phyloP scores from a whole-genome alignment of 2,797 vertebrate genomes.

The Silurus lanzhouensis region DNA sequence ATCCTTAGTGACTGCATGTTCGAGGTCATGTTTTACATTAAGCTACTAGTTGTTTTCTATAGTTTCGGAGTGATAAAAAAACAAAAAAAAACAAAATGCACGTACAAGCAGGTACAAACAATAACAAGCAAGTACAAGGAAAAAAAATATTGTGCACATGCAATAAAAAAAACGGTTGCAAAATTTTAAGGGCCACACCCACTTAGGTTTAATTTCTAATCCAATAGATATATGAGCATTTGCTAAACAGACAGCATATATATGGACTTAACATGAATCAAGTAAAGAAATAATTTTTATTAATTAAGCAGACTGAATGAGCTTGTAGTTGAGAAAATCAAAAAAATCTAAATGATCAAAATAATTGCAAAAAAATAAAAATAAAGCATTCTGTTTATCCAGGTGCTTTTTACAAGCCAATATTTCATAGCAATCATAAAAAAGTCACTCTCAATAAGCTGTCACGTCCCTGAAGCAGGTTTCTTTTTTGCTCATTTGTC shows the following conservation, averaged over 20 bases:
- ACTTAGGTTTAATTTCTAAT: neutral
- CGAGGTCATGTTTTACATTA: neutral
- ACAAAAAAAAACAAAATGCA: neutral
- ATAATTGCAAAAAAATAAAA: neutral
- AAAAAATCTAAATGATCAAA: neutral
- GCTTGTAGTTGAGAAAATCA: neutral
- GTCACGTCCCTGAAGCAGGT: conserved; percentile 8
- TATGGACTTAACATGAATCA: neutral
- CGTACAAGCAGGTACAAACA: neutral
- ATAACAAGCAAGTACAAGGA: neutral
- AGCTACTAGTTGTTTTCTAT: neutral
- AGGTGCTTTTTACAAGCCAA: conserved; percentile 4
- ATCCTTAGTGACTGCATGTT: neutral
- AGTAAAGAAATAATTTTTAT: neutral
- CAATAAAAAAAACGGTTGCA: neutral
- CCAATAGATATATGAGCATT: neutral
- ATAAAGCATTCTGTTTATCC: neutral
- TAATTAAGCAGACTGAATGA: neutral
- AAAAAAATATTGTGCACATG: neutral
- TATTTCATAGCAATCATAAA: conserved; percentile 29
- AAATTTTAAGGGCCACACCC: neutral
- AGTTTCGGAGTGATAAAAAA: neutral
- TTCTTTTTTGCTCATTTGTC: conserved; percentile 40
- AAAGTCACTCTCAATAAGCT: neutral
- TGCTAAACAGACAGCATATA: neutral